Base-by-base conservation (phyloP, 2,888 invertebrate genomes). In the Zygaena filipendulae region DNA sequence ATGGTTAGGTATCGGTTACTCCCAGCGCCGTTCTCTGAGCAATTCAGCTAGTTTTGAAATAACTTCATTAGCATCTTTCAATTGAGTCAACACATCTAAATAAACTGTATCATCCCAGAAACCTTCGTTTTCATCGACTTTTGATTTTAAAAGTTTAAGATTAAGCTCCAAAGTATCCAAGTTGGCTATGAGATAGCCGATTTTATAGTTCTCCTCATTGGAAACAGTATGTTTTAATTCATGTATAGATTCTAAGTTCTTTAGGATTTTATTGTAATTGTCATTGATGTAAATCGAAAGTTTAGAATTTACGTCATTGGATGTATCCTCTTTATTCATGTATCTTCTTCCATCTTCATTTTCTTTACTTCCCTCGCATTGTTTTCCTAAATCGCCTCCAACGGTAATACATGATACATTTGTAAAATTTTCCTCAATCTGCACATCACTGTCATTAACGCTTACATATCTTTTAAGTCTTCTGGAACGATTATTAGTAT, bases 161-260 rank as follows among this genome's bases (percentile, higher is more conserved):
- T 52, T 57, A 0, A 46, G 35, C 3, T 49, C 43, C 8, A 64
- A 37, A 1, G 51, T 51, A n/a, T 66, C 64, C 0, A 66, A 34
- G 18, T 52, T 61, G 0, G 62, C 56, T 2, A 58, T 32, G 0
- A 64, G 47, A 12, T 64, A 66, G 0, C 67, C 67, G 1, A 61
- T 48, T 32, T 39, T 52, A 14, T 47, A 63, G 2, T 42, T 35
- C 3, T 47, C 36, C 1, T 50, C 36, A 0, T 47, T 38, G 0
- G 33, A 32, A 4, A 55, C 47, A 1, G 38, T 27, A 0, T 44
- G 29, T 27, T 56, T 59, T 0, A 52, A 23, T 4, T 38, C 26
- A 3, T 36, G 36, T 1, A 61, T 23, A 0, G 53, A 40, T 8
- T 29, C 29, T 0, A 56, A 39, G 35, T 58, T 59, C 1, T 29